Evolutionary conservation across 2,797 vertebrate genomes (phyloP).

Genomic region (Monodelphis domestica): DNA sequence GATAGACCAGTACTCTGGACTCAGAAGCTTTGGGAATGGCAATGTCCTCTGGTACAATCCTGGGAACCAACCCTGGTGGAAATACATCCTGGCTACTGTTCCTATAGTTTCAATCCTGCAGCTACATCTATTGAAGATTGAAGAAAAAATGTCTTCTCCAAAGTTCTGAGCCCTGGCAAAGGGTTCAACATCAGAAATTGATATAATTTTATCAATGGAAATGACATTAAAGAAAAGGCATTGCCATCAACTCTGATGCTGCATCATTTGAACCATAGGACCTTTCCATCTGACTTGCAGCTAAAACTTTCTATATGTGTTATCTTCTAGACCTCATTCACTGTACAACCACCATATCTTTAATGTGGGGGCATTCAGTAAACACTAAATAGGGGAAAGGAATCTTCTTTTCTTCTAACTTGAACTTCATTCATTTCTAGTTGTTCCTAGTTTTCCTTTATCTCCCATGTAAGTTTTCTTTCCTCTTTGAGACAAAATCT

Average conservation of each 20-base stretch:
- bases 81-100: neutral
- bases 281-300: neutral
- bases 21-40: neutral
- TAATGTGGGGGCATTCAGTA: neutral
- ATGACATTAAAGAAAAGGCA: neutral
- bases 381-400: neutral
- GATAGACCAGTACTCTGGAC: neutral
- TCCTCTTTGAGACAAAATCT: neutral
- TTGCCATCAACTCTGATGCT: neutral
- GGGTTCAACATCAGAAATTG: no score
- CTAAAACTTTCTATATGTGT: neutral
- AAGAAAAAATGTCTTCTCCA: neutral
- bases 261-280: neutral
- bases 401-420: neutral
- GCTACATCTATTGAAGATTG: neutral
- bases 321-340: neutral
- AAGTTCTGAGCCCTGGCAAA: neutral
- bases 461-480: neutral
- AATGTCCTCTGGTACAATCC: neutral
- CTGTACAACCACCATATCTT: neutral
- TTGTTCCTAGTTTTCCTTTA: neutral
- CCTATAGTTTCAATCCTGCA: neutral
- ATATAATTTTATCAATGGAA: neutral
- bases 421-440: neutral
- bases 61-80: neutral